Evolutionary conservation across 2,797 vertebrate species (phyloP).

Genomic region (Enteromius radiatus): DNA sequence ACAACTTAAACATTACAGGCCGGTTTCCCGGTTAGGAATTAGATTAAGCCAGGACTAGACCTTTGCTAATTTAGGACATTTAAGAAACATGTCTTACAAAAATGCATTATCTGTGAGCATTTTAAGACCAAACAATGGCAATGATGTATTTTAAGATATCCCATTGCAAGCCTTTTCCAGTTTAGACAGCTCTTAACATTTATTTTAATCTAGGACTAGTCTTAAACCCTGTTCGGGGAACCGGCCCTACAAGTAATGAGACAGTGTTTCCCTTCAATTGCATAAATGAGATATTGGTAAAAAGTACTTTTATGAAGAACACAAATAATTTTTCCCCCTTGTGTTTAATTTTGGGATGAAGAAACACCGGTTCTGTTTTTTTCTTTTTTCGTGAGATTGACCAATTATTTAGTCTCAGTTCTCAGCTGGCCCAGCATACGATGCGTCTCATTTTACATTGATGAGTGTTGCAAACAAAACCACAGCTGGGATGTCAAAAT

Average conservation of each 20-base stretch:
- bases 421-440: background rate
- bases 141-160: too few species aligned
- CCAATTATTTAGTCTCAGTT: slow-evolving; percentile 6
- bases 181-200: too few species aligned
- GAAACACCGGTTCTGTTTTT: background rate
- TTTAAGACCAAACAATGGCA: too few species aligned
- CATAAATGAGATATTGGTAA: background rate
- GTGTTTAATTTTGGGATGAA: slow-evolving; percentile 1
- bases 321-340: too few species aligned
- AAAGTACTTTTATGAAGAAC: background rate
- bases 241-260: background rate
- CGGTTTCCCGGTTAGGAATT: too few species aligned
- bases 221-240: too few species aligned
- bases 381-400: background rate
- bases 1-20: background rate
- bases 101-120: too few species aligned
- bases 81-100: too few species aligned
- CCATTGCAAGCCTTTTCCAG: too few species aligned
- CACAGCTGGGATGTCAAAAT: slow-evolving; percentile 35
- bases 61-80: too few species aligned
- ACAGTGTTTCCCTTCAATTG: background rate
- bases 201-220: too few species aligned
- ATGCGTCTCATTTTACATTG: background rate
- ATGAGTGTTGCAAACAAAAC: slow-evolving; percentile 21
- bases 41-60: too few species aligned